Conservation (phyloP, 2,113 vertebrate species). For the Progne subis region DNA sequence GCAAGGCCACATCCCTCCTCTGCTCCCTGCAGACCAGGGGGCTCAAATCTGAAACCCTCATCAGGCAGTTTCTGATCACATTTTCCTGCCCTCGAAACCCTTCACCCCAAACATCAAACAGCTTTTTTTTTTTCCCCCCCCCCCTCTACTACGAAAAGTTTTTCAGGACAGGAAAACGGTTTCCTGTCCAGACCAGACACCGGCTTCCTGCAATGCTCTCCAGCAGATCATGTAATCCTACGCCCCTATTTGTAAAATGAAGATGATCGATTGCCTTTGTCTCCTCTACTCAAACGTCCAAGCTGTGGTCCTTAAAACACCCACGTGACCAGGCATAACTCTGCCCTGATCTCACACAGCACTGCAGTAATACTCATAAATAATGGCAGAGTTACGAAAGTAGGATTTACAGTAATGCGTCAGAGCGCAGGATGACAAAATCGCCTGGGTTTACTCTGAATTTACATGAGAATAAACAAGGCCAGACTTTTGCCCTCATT, state of each 20-base stretch:
- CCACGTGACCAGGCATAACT: slow-evolving; percentile 8
- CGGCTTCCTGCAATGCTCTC: slow-evolving; percentile 43
- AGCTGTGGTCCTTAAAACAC: not conserved
- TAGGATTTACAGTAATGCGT: slow-evolving; percentile 56
- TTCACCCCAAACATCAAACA: not conserved
- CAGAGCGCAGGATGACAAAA: slow-evolving; percentile 17
- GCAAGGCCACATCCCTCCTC: not conserved
- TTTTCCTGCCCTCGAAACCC: not conserved
- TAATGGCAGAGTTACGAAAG: slow-evolving; percentile 49
- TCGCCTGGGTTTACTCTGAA: slow-evolving; percentile 28
- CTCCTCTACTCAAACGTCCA: slow-evolving; percentile 2
- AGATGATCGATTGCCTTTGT: slow-evolving; percentile 67
- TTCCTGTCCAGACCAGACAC: slow-evolving; percentile 65
- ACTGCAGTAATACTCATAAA: slow-evolving; percentile 21
- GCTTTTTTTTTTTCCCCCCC: not conserved
- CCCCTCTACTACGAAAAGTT: not conserved
- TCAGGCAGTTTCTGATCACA: fast-evolving
- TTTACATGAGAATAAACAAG: slow-evolving; percentile 61
- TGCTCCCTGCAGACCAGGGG: not conserved
- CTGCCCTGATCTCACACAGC: slow-evolving; percentile 35
- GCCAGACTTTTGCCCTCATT: slow-evolving; percentile 43
- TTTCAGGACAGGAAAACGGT: slow-evolving; percentile 60
- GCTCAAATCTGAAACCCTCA: not conserved
- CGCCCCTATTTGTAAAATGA: slow-evolving; percentile 36
- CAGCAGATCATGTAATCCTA: slow-evolving; percentile 54